These are phyloP conservation scores for Nycticorax nycticorax DNA, from an alignment of 2,113 vertebrate genomes.

Conservation along the genomic window DNA sequence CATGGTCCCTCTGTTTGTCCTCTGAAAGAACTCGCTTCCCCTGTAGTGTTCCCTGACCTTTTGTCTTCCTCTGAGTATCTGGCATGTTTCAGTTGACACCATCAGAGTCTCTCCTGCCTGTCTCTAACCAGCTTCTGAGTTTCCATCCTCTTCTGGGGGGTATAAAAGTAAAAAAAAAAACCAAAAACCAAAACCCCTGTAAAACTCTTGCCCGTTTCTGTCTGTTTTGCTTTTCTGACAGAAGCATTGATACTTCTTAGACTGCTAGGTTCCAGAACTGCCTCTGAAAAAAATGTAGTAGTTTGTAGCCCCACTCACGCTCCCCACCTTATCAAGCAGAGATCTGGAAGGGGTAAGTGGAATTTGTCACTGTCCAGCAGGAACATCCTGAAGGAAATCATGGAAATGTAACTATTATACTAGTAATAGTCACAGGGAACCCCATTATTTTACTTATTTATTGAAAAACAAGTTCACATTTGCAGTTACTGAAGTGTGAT, in stretches of 20 bases:
- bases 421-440: not conserved
- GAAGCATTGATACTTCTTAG: fast-evolving
- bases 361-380: not conserved
- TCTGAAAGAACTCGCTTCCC: not conserved
- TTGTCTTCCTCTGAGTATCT: conserved; percentile 8
- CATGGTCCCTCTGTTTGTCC: not conserved
- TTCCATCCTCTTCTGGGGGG: not conserved
- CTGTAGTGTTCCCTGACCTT: not conserved
- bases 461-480: not conserved
- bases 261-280: not conserved
- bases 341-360: not conserved
- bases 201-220: not conserved
- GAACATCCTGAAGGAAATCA: not conserved
- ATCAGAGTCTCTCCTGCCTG: conserved; percentile 15
- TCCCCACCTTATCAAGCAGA: not conserved
- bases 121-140: not conserved
- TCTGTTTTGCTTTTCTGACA: not conserved
- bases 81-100: conserved; percentile 38
- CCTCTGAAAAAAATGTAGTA: not conserved
- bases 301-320: not conserved
- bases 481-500: not conserved
- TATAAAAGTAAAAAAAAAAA: not conserved
- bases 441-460: not conserved
- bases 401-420: fast-evolving
- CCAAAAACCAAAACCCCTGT: not conserved